phyloP scores from a whole-genome alignment of 2,797 vertebrate species.

The Oryzias sinensis region DNA sequence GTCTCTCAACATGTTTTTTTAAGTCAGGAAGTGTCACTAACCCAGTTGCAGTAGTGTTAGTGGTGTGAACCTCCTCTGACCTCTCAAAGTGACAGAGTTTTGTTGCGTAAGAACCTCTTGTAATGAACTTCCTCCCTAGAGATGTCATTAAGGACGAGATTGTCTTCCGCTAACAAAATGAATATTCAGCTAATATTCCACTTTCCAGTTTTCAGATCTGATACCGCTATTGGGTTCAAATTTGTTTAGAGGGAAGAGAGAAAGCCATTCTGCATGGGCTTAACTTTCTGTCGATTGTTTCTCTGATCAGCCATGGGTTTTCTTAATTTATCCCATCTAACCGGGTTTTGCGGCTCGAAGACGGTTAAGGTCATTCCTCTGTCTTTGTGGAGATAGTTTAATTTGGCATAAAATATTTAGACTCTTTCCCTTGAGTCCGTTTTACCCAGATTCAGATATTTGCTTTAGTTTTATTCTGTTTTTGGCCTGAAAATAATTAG shows the following conservation, averaged over 20 bases:
- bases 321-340: slow-evolving; percentile 40
- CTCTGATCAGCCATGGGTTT: slow-evolving; percentile 40
- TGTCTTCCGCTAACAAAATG: slow-evolving; percentile 75
- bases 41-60: slow-evolving; percentile 64
- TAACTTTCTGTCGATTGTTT: slow-evolving; percentile 42
- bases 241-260: slow-evolving; percentile 35
- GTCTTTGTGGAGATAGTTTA: slow-evolving; percentile 44
- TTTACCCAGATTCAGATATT: slow-evolving; percentile 65
- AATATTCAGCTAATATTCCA: slow-evolving; percentile 74
- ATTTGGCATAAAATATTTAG: slow-evolving; percentile 42
- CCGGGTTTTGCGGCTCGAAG: slow-evolving; percentile 28
- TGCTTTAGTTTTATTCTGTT: slow-evolving; percentile 67
- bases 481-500: slow-evolving; percentile 60
- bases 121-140: slow-evolving; percentile 77
- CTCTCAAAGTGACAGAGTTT: slow-evolving; percentile 70
- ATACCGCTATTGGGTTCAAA: slow-evolving; percentile 60
- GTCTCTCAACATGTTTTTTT: slow-evolving; percentile 40
- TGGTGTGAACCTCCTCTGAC: slow-evolving; percentile 71
- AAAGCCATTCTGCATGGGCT: slow-evolving; percentile 54
- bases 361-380: slow-evolving; percentile 35
- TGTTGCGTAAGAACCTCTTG: slow-evolving; percentile 70
- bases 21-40: slow-evolving; percentile 61
- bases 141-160: slow-evolving; percentile 75
- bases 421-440: slow-evolving; percentile 23
- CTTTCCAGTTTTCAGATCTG: slow-evolving; percentile 69